Base-by-base conservation (phyloP, 2,888 invertebrate species). In the Apodemia mormo region DNA sequence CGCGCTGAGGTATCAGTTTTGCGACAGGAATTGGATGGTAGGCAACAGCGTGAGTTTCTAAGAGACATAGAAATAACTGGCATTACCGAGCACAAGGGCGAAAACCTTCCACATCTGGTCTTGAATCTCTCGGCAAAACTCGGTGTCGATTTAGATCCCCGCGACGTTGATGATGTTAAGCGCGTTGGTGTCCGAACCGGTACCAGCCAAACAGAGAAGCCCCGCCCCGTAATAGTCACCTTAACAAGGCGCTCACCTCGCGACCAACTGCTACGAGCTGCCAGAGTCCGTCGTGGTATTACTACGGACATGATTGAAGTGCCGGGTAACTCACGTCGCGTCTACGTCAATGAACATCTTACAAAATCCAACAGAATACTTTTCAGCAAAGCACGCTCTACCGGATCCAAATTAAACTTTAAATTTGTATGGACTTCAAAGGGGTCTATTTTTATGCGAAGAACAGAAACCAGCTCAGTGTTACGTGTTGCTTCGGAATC, bases 401-500 rank as follows among this genome's bases (percentile, higher is more conserved):
- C 33, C 12, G 64, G 64, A 0, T n/a, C 33, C 12, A 9, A 64
- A 33, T n/a, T 64, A n/a, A 37, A 64, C 1, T 64, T 64, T 37
- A 33, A 40, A 40, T 40, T 30, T 37, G 61, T 64, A 3, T 64
- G 64, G 64, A 64, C 64, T 4, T 64, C 64, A 30, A 33, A 64
- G 14, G 64, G 64, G 10, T 10, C 10, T 33, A 37, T 64, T 7
- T 64, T 64, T 10, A 64, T 64, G 64, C 30, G 64, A 30, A 64
- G 64, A 30, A 33, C 64, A 6, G 14, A 64, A 64, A 64, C 64
- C 2, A 64, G 64, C 64, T 33, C 64, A 2, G 70, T 30, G 68
- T 68, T 33, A 12, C 40, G 14, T 14, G 56, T n/a, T 10, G 71
- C 72, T 5, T 64, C 33, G 37, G 37, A 64, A 64, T 30, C 64